phyloP scores from a whole-genome alignment of 2,113 vertebrate genomes.

The Oostethus manadensis region DNA sequence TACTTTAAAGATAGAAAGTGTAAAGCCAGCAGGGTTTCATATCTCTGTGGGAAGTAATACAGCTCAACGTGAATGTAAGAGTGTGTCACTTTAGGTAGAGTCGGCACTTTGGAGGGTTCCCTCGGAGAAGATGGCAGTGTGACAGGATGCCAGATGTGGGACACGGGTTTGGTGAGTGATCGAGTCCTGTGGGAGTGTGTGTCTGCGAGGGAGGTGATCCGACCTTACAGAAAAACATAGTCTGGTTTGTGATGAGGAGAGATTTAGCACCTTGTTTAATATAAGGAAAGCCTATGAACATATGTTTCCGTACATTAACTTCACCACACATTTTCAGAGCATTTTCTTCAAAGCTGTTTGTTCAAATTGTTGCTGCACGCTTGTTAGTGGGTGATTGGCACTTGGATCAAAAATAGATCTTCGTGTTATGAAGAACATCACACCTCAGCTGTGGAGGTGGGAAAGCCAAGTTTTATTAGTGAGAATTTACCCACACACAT shows the following conservation, averaged over 20 bases:
- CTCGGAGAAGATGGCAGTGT: slow-evolving; percentile 31
- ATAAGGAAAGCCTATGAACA: too few species aligned
- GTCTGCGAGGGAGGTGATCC: slow-evolving; percentile 29
- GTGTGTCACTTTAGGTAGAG: slow-evolving; percentile 23
- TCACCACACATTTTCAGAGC: background rate
- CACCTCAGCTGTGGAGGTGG: slow-evolving; percentile 55
- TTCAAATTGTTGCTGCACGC: slow-evolving; percentile 33
- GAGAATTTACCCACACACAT: slow-evolving; percentile 41
- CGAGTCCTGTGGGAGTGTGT: slow-evolving; percentile 46
- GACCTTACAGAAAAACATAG: background rate
- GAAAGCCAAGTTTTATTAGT: slow-evolving; percentile 49
- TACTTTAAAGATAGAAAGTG: background rate
- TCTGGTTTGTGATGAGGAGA: too few species aligned
- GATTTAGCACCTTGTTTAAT: too few species aligned
- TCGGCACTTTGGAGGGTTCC: slow-evolving; percentile 15
- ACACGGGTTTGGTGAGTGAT: slow-evolving; percentile 45
- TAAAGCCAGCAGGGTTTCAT: background rate
- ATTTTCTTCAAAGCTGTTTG: slow-evolving; percentile 14
- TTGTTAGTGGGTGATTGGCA: slow-evolving; percentile 56
- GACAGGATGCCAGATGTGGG: slow-evolving; percentile 36
- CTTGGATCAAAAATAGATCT: slow-evolving; percentile 61
- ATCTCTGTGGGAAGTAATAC: slow-evolving; percentile 16
- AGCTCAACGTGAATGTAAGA: slow-evolving; percentile 25
- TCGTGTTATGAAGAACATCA: slow-evolving; percentile 57
- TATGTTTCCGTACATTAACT: background rate